Evolutionary conservation across 2,113 vertebrate genomes (phyloP), one percentile per base, ranked within the genome.

Genomic region (Scomber colias): DNA sequence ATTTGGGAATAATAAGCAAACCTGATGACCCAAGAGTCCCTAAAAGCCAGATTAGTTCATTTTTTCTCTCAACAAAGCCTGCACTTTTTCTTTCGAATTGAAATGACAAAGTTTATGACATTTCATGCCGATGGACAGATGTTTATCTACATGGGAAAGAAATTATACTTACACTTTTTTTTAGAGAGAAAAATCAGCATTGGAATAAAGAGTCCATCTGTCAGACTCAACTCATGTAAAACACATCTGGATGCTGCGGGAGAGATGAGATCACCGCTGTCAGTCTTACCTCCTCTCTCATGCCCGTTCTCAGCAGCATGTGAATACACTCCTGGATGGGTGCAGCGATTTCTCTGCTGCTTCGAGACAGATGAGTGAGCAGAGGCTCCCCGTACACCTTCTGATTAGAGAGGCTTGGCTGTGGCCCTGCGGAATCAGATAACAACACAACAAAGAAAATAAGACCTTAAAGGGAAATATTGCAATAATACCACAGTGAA

Each of bases 311-410:
- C 62, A 99, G 93, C 85, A 99, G 92, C 96, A 98, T 97, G 89
- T 94, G 90, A 46, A 99, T 96, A 5, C 98, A 99, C 86, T 97
- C 97, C 90, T 98, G 95, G 0, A 99, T 96, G 65, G 98, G 98
- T 15, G 95, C 89, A 0, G 98, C 97, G 0, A 99, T 98, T 49
- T 97, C 95, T 81, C 93, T 94, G 27, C 82, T 86, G 79, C 95
- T 94, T 46, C 77, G 86, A 50, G 90, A 87, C 84, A 99, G 95
- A 65, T 99, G 98, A 0, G 80, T 86, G 17, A 93, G 91, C 55
- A 99, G 93, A 0, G 96, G 85, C 69, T 95, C 96, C 0, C 98
- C 97, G 0, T 96, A 99, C 68, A 98, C 96, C 76, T 94, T 96
- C 10, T 83, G 81, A 48, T 69, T 83, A 0, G 93, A 90, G 27